phyloP scores from a whole-genome alignment of 1,140 invertebrate genomes.

The Centruroides sculpturatus region DNA sequence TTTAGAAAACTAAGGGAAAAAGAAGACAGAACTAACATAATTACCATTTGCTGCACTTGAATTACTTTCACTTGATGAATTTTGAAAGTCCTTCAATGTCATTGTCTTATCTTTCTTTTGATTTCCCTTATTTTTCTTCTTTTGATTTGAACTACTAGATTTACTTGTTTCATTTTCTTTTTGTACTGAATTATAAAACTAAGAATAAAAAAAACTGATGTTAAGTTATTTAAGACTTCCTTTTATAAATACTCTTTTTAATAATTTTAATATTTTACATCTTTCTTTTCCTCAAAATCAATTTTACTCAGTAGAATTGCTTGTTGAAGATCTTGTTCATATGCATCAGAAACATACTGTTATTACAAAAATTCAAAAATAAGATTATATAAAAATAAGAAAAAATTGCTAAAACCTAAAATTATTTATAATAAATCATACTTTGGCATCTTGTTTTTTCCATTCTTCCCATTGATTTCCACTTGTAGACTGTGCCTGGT shows the following conservation, averaged over 20 bases:
- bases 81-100: conserved; percentile 49
- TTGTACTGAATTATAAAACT: conserved; percentile 22
- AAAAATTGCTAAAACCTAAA: not conserved
- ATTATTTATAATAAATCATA: conserved; percentile 2
- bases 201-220: not conserved
- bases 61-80: conserved; percentile 15
- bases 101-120: conserved; percentile 44
- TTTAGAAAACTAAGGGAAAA: too few relatives aligned
- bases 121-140: conserved; percentile 38
- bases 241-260: conserved; percentile 12
- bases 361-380: conserved; percentile 6
- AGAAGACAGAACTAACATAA: too few relatives aligned
- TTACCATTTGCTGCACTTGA: too few relatives aligned
- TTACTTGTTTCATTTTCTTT: conserved; percentile 13
- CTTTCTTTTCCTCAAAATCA: conserved; percentile 49
- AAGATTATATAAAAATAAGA: conserved; percentile 1
- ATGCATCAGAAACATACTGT: conserved; percentile 43
- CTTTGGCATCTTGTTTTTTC: conserved; percentile 42
- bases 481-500: not conserved
- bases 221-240: not conserved
- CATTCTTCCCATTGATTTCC: conserved; percentile 39
- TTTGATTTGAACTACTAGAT: conserved; percentile 1
- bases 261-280: conserved; percentile 22
- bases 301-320: conserved; percentile 50
- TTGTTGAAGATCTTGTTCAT: conserved; percentile 47